Base-by-base conservation (phyloP, 53 echinoderm and acorn worm species). In the Patiria pectinifera region DNA sequence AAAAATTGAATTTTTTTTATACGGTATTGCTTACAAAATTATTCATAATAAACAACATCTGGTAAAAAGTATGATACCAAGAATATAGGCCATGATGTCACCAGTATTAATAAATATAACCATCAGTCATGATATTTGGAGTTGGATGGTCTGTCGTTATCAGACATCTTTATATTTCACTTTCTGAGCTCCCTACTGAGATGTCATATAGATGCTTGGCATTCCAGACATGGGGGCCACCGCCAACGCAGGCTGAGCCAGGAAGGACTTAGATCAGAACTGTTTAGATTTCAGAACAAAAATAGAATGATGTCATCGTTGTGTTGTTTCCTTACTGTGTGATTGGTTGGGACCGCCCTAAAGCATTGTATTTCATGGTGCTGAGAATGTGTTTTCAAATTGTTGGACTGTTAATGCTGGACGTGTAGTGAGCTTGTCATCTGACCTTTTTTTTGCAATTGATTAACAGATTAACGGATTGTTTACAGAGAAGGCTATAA, bases 281-380 rank as follows among this genome's bases (percentile, higher is more conserved):
- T 84, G 62, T 35, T 35, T 35, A 35, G 35, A 35, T 84, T 84
- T 85, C 14, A 76, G 53, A 35, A 14, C 66, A 2, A 69, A 90
- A 90, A 90, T 80, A 81, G 90, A 90, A 80, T 90, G 80, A 80
- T 80, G 90, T 90, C 90, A 90, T 62, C 13, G 23, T 43, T 69
- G 44, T 48, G 48, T 45, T 90, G 53, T 53, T 47, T 90, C 78
- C 44, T 59, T 77, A 19, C 35, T 25, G 25, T 45, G 14, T 15
- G 71, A 47, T 86, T 16, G 16, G 35, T 77, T 25, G 45, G 5
- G 79, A 2, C 4, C 45, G 12, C 47, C 79, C 45, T 78, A 35
- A 35, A 35, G 46, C 12, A 12, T 5, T 46, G 74, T n/a, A 66
- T 66, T 14, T 18, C 66, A 66, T 66, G 66, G 10, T 66, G 14